Percentiles rank a stretch among this genome's conserved stretches.
Conservation (phyloP, 2,113 vertebrate genomes). For the Sisor rabdophorus region DNA sequence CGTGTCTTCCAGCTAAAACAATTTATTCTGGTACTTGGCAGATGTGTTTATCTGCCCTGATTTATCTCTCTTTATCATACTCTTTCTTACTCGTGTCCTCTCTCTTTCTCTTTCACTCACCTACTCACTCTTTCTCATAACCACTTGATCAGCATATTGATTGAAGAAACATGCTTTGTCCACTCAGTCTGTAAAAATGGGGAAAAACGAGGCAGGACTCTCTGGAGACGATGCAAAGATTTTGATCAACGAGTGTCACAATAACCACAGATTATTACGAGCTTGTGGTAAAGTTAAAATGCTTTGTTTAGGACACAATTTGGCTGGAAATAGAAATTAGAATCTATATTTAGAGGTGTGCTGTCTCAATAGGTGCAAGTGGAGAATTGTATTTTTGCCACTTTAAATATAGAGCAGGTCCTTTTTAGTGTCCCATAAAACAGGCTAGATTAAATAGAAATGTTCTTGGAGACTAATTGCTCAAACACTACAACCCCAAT, state of each 20-base stretch:
- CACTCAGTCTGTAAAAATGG: conserved; percentile 23
- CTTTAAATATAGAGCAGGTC: background rate
- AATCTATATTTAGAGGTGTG: conserved; percentile 9
- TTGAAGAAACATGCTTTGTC: conserved; percentile 34
- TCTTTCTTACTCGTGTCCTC: background rate
- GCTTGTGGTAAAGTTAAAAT: conserved; percentile 12
- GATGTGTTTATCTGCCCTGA: too few relatives aligned
- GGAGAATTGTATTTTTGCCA: background rate
- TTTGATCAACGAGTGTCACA: conserved; percentile 31
- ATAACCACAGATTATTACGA: background rate
- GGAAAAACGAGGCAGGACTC: conserved; percentile 20
- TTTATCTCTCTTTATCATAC: background rate
- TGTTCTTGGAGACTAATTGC: too few relatives aligned
- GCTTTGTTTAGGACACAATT: conserved; percentile 3
- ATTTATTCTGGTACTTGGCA: too few relatives aligned
- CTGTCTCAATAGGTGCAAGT: conserved; percentile 9
- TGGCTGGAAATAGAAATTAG: conserved; percentile 2
- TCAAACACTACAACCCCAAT: background rate
- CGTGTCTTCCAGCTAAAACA: too few relatives aligned
- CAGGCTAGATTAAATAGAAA: background rate
- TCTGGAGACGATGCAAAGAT: conserved; percentile 19
- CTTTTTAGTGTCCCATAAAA: background rate
- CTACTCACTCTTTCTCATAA: conserved; percentile 31
- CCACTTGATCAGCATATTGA: conserved; percentile 40
- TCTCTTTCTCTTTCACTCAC: background rate